Conservation (phyloP, 2,113 vertebrate species). For the Etheostoma spectabile region DNA sequence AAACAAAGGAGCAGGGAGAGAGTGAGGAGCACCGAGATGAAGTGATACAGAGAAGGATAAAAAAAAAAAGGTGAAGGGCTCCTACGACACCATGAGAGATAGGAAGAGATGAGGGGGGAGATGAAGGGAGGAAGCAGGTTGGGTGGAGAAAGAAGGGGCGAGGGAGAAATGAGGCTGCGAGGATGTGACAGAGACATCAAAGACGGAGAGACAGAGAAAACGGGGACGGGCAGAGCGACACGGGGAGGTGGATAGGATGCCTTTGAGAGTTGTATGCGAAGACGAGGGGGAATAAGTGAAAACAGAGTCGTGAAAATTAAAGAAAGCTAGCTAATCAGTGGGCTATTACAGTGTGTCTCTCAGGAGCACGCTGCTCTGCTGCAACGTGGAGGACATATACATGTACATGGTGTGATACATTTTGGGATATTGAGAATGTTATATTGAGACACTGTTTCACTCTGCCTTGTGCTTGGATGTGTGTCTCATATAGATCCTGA, state of each 20-base stretch:
- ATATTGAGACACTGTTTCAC: background rate
- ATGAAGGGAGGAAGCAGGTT: constrained; percentile 14
- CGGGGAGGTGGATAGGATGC: constrained; percentile 15
- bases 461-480: background rate
- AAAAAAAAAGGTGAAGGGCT: background rate
- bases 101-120: constrained; percentile 10
- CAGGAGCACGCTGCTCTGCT: background rate
- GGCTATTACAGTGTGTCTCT: constrained; percentile 2
- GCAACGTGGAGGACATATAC: background rate
- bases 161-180: constrained; percentile 32
- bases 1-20: background rate
- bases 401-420: background rate
- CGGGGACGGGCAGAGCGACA: constrained; percentile 8
- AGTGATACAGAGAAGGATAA: constrained; percentile 10
- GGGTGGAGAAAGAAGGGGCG: background rate
- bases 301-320: constrained; percentile 22
- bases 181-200: constrained; percentile 60
- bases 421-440: background rate
- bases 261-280: constrained; percentile 17
- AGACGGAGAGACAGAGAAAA: constrained; percentile 25
- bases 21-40: background rate
- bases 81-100: background rate
- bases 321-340: constrained; percentile 14
- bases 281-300: constrained; percentile 1
- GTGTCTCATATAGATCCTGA: background rate